These are phyloP conservation scores for Mycalesis mineus DNA, from an alignment of 2,888 invertebrate genomes.

Conservation along the genomic window DNA sequence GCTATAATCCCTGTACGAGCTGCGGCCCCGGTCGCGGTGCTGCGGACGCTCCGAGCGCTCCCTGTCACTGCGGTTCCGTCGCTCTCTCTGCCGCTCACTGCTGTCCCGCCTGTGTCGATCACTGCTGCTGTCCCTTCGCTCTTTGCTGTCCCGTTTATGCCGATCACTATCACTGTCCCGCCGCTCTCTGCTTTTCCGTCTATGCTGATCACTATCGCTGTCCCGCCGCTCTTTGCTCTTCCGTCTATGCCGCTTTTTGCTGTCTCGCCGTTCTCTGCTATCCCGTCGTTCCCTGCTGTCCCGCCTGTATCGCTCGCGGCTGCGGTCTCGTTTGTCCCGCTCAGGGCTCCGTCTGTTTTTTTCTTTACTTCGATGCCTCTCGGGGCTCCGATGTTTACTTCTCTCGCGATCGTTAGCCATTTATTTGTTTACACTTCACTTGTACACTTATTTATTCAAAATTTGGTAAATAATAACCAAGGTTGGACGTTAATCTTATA, in stretches of 20 bases:
- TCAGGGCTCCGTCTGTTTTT: conserved; percentile 32
- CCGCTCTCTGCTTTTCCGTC: conserved; percentile 13
- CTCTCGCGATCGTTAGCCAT: conserved; percentile 45
- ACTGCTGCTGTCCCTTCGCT: conserved; percentile 29
- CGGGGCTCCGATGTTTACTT: conserved; percentile 34
- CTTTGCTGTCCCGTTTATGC: conserved; percentile 26
- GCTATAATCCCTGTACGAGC: conserved; percentile 41
- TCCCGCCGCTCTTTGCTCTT: conserved; percentile 30
- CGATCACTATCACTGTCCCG: background rate
- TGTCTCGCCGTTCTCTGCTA: background rate
- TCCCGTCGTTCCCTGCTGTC: conserved; percentile 28
- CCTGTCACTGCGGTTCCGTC: conserved; percentile 23
- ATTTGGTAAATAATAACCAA: background rate
- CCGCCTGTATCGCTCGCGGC: conserved; percentile 27
- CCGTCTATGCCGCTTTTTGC: background rate
- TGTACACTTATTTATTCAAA: background rate
- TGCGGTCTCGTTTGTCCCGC: conserved; percentile 30
- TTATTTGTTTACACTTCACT: background rate
- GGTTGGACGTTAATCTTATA: background rate
- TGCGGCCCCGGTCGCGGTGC: conserved; percentile 38
- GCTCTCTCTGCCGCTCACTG: conserved; percentile 25
- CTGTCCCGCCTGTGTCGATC: conserved; percentile 32
- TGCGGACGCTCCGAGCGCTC: conserved; percentile 27
- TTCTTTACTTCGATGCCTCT: conserved; percentile 39
- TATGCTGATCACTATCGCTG: conserved; percentile 34